Base-by-base conservation (phyloP, 2,888 invertebrate species). In the Platypus cylindrus region DNA sequence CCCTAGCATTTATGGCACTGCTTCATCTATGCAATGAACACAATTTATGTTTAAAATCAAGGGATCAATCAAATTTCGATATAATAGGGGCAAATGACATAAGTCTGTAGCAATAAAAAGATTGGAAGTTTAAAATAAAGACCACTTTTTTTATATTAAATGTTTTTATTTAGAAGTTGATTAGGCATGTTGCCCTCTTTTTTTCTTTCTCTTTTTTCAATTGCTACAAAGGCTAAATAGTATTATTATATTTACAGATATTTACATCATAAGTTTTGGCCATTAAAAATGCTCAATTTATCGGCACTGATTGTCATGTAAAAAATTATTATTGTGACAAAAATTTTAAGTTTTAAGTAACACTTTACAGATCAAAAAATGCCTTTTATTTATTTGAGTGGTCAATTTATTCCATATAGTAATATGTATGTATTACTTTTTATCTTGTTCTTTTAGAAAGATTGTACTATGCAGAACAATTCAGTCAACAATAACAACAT, bases 11-110 rank as follows among this genome's bases (percentile, higher is more conserved):
- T 56, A 73, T 84, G 15, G 80, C 86, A 1, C 65, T 89, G 12
- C 64, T 90, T 3, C 89, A 90, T 65, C 64, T 90, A 48, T 81
- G 84, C 2, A 90, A 90, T 55, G 89, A 90, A 54, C 75, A 78
- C 49, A 73, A 67, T 22, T 60, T 83, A 1, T 53, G 70, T 22
- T 53, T 78, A 15, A 63, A 66, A 45, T 69, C 60, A 8, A 54
- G 64, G 0, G 65, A 70, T 43, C 52, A 70, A 3, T 62, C 65
- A 37, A 73, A 78, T 54, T 67, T 77, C 38, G 56, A 51, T 8
- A 64, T 71, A 23, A 20, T 23, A 5, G 40, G 44, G 8, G 35
- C 43, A 20, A 20, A 9, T 20, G 5, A 20, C 7, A n/a, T n/a
- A n/a, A n/a, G n/a, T n/a, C n/a, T n/a, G n/a, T 20, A 9, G 9